Evolutionary conservation across 2,888 invertebrate genomes (phyloP), one percentile per base, ranked within the genome.

Genomic region (Mayetiola destructor): DNA sequence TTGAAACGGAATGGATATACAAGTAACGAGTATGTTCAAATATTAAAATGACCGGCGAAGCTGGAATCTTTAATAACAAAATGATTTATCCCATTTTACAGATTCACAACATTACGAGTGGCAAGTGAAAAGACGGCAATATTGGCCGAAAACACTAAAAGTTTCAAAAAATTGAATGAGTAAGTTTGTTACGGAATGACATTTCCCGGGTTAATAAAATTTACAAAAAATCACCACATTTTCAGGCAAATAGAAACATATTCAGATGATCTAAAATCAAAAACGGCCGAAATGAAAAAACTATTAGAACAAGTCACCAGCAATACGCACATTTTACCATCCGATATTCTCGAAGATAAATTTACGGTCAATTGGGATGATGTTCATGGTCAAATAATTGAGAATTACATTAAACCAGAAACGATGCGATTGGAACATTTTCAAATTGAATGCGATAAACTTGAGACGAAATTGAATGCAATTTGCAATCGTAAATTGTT

Each of bases 1-100:
- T 27, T 48, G n/a, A 48, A 48, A 27, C 27, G 48, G 20, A 23
- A 48, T 48, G 48, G 48, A n/a, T n/a, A n/a, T n/a, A n/a, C n/a
- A n/a, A n/a, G n/a, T n/a, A n/a, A n/a, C n/a, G n/a, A n/a, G n/a
- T n/a, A n/a, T n/a, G n/a, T n/a, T n/a, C n/a, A n/a, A n/a, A n/a
- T n/a, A n/a, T n/a, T n/a, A n/a, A n/a, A n/a, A n/a, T n/a, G n/a
- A n/a, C n/a, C n/a, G n/a, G n/a, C n/a, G n/a, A n/a, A n/a, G n/a
- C n/a, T n/a, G n/a, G n/a, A n/a, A n/a, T n/a, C n/a, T n/a, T n/a
- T n/a, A n/a, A n/a, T n/a, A n/a, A n/a, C n/a, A n/a, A n/a, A n/a
- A n/a, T n/a, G n/a, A n/a, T n/a, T n/a, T n/a, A n/a, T n/a, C n/a
- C n/a, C n/a, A n/a, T n/a, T n/a, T n/a, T n/a, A n/a, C n/a, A n/a